Evolutionary conservation across 64 coral and sea anemone genomes (phyloP), one percentile per base, ranked within the genome.

Genomic region (Actinia tenebrosa): DNA sequence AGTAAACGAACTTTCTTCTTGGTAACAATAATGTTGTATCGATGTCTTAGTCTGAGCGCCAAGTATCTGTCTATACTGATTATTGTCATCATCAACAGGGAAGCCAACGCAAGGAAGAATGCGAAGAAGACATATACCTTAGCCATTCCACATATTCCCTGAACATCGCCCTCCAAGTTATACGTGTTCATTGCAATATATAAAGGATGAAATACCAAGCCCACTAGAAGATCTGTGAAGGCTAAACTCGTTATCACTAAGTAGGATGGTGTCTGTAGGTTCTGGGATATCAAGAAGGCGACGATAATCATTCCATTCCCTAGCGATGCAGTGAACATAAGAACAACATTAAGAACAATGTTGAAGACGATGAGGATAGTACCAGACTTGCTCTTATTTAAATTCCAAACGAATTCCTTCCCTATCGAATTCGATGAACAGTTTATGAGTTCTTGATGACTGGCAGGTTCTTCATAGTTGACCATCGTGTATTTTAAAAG

Each of bases 1-100:
- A 79, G 13, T 43, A 79, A 43, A 45, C 77, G 77, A 79, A 79
- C 45, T 47, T 42, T 37, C 19, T 79, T 79, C n/a, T 79, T 79
- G 37, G 77, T 79, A 79, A n/a, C 77, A 45, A 45, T 79, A 45
- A 79, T 79, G 30, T 17, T 79, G 45, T 79, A 79, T 79, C 77
- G 77, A 79, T 79, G 77, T 44, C 77, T 79, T 47, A 79, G 30
- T 16, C 5, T 79, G 1, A 79, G 27, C 10, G 77, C 77, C 43
- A 79, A 79, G 45, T 79, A 79, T 22, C 77, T 79, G 77, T 79
- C 77, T 45, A 79, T 79, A 47, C 77, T 79, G 30, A 23, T 4
- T 53, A 0, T 6, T 81, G 6, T 22, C 4, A 50, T 20, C 79
- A 81, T 81, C 19, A 81, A 10, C 3, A 81, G 7, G 0, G 79